Conservation (phyloP, 37 sponge, comb jelly and placozoan species). For the Halisarca cf. caerulea region DNA sequence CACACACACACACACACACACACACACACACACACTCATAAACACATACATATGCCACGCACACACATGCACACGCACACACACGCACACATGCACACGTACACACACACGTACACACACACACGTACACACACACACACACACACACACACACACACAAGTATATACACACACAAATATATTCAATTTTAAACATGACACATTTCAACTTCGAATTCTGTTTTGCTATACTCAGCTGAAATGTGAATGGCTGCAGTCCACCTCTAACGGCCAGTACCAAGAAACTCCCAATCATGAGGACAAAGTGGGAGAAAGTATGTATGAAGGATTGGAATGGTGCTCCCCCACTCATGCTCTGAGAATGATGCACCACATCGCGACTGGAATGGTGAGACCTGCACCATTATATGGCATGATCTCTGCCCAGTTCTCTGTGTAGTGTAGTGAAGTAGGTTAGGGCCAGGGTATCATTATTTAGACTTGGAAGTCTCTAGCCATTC, state of each 20-base stretch:
- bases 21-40: slow-evolving; percentile 1
- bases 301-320: neutral
- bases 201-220: no score
- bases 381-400: slow-evolving; percentile 56
- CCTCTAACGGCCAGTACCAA: neutral
- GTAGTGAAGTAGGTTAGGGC: no score
- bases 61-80: neutral
- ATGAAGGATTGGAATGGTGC: slow-evolving; percentile 45
- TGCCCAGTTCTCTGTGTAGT: no score
- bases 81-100: slow-evolving; percentile 2
- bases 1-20: slow-evolving; percentile 20
- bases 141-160: slow-evolving; percentile 11
- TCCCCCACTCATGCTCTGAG: slow-evolving; percentile 59
- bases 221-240: no score
- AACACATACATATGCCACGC: neutral
- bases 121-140: slow-evolving; percentile 14
- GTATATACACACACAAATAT: neutral
- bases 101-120: slow-evolving; percentile 25
- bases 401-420: slow-evolving; percentile 27
- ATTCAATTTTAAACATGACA: neutral
- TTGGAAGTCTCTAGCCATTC: no score
- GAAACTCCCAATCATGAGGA: neutral
- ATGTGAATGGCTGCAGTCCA: no score
- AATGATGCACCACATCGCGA: slow-evolving; percentile 44
- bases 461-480: no score